Evolutionary conservation across 1,140 invertebrate species (phyloP), one percentile per base, ranked within the genome.

Genomic region (Lordiphosa stackelbergi): DNA sequence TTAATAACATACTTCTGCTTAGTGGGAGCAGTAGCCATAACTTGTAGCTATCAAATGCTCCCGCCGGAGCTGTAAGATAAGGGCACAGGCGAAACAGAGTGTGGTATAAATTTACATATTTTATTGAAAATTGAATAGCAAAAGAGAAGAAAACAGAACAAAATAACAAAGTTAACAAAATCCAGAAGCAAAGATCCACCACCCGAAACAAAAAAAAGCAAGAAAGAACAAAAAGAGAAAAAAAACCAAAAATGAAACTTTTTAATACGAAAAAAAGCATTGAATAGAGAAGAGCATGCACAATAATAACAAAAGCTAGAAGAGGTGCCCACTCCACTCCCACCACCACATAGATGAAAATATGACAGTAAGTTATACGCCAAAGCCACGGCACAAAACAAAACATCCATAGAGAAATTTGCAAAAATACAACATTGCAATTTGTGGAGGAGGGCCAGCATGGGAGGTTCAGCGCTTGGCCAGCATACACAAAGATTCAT

Each of bases 41-140:
- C 75, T 81, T 79, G 75, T 53, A 78, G 70, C 74, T 70, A 79
- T 78, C 75, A 78, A 79, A 79, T 79, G 74, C 70, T 78, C 66
- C 45, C 64, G 69, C 73, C 65, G 64, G 40, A 62, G 48, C 58
- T 12, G 11, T 13, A 46, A 71, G 66, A 71, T 64, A 79, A 71
- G 53, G 64, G 58, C 52, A 42, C 24, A 40, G 35, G 10, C n/a
- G 22, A 53, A 66, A 81, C 55, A 69, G 73, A 81, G 68, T 81
- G 75, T 71, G 75, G 75, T 72, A 79, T 79, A 79, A 79, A 79
- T 79, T 79, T 79, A 65, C 75, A 79, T 79, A 79, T 79, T 79
- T 79, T 79, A 79, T 79, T 79, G 75, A 79, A 79, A 79, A 79
- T 79, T 79, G 75, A 79, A 79, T 81, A 79, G 36, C 22, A 31